Percentiles rank a stretch among this genome's conserved stretches.
Evolutionary conservation across 92 coral and sea anemone genomes (phyloP).

Genomic region (Micromussa lordhowensis): DNA sequence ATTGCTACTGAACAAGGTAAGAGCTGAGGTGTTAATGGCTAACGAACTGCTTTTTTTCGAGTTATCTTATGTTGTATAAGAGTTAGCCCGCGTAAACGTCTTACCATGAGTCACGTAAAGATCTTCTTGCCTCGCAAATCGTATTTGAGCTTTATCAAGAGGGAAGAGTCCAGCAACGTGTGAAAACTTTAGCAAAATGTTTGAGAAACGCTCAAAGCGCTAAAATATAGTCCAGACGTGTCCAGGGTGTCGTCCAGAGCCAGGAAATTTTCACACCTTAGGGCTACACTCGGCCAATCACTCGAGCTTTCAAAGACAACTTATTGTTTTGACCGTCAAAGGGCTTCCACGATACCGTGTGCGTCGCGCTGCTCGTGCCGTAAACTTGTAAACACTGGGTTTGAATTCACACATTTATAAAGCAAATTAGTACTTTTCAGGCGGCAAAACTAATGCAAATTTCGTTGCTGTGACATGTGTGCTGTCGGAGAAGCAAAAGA

Average conservation of each 20-base stretch:
- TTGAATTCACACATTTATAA: background rate
- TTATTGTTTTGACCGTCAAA: slow-evolving; percentile 40
- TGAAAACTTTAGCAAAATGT: slow-evolving; percentile 53
- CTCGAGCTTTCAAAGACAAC: slow-evolving; percentile 7
- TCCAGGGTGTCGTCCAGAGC: slow-evolving; percentile 20
- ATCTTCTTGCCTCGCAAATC: background rate
- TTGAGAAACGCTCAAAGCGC: slow-evolving; percentile 32
- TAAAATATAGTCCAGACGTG: slow-evolving; percentile 38
- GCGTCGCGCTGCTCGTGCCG: slow-evolving; percentile 11
- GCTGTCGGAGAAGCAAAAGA: background rate
- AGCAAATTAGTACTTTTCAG: slow-evolving; percentile 2
- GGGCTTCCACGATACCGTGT: background rate
- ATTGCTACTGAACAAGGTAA: background rate
- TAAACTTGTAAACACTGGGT: background rate
- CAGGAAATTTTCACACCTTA: slow-evolving; percentile 55
- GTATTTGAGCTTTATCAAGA: background rate
- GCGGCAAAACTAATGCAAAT: slow-evolving; percentile 17
- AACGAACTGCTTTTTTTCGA: background rate
- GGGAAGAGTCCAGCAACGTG: slow-evolving; percentile 31
- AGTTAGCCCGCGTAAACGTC: background rate
- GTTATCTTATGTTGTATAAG: slow-evolving; percentile 2
- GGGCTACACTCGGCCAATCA: slow-evolving; percentile 43
- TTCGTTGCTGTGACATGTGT: slow-evolving; percentile 23
- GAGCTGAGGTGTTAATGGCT: background rate
- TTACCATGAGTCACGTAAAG: slow-evolving; percentile 32